Percentiles rank a stretch among this genome's conserved stretches.
phyloP scores from a whole-genome alignment of 2,113 vertebrate species.

The Cichladusa arquata region DNA sequence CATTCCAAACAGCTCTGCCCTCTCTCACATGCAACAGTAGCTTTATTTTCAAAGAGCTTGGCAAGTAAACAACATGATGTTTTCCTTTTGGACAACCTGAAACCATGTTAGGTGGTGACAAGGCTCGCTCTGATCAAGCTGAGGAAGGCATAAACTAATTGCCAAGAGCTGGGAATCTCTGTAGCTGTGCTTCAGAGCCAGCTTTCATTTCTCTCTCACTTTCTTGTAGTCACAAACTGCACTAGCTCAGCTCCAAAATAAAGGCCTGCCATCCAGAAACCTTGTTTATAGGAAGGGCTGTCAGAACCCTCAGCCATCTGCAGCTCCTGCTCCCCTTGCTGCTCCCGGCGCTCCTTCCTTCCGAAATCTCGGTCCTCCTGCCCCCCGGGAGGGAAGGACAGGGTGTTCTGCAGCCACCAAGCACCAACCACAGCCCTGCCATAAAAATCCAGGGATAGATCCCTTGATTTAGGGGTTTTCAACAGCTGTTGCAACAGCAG shows the following conservation, averaged over 20 bases:
- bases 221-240: neutral
- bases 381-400: neutral
- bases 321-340: neutral
- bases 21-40: neutral
- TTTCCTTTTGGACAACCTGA: neutral
- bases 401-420: neutral
- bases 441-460: neutral
- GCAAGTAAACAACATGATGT: neutral
- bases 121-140: neutral
- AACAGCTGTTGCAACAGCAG: neutral
- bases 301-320: neutral
- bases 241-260: neutral
- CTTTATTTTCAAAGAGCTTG: neutral
- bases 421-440: neutral
- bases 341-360: rapidly evolving
- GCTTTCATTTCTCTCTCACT: neutral
- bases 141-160: neutral
- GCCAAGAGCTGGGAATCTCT: neutral
- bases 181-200: neutral
- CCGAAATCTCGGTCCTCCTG: neutral
- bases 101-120: neutral
- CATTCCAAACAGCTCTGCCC: neutral
- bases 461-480: neutral
- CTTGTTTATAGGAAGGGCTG: neutral
- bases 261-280: neutral